phyloP scores from a whole-genome alignment of 2,797 vertebrate genomes.

The Gadopsis bispinosus region DNA sequence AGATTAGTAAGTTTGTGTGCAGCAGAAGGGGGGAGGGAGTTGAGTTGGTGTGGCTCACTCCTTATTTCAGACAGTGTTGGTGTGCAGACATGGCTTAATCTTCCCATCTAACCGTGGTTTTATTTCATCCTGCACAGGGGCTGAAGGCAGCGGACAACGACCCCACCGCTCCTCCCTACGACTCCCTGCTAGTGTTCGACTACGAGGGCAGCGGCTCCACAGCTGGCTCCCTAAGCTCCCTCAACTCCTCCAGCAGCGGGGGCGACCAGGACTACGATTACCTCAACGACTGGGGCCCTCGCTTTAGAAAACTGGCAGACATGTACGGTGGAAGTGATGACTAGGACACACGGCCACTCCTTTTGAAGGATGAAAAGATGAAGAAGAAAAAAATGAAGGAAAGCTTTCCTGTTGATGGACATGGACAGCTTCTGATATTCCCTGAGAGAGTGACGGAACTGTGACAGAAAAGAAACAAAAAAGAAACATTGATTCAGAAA shows the following conservation, averaged over 20 bases:
- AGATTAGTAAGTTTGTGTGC: constrained; percentile 63
- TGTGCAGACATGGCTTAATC: constrained; percentile 58
- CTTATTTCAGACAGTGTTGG: constrained; percentile 37
- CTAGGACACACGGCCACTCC: constrained; percentile 76
- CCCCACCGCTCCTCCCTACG: constrained; percentile 96
- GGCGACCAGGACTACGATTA: constrained; percentile 99
- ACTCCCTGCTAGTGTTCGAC: constrained; percentile 98
- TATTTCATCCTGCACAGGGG: constrained; percentile 84
- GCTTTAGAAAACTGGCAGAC: constrained; percentile 99
- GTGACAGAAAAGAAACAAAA: constrained; percentile 75
- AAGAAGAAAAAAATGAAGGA: constrained; percentile 53
- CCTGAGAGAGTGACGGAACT: constrained; percentile 88
- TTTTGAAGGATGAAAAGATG: constrained; percentile 33
- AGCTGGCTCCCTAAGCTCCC: constrained; percentile 97
- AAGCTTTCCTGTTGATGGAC: constrained; percentile 87
- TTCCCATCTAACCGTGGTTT: constrained; percentile 51
- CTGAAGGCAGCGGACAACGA: constrained; percentile 99
- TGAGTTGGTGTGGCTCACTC: constrained; percentile 19
- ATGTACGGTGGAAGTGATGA: constrained; percentile 98
- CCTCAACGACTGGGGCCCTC: constrained; percentile 98
- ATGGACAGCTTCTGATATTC: constrained; percentile 91
- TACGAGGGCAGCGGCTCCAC: constrained; percentile 98
- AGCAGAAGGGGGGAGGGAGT: constrained; percentile 20
- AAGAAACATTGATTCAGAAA: constrained; percentile 77
- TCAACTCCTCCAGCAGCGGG: constrained; percentile 97